A percentile compares a stretch with the other conserved stretches of the same genome.
These are phyloP conservation scores for Heliconius melpomene DNA, from an alignment of 1,140 invertebrate genomes.

Conservation along the genomic window DNA sequence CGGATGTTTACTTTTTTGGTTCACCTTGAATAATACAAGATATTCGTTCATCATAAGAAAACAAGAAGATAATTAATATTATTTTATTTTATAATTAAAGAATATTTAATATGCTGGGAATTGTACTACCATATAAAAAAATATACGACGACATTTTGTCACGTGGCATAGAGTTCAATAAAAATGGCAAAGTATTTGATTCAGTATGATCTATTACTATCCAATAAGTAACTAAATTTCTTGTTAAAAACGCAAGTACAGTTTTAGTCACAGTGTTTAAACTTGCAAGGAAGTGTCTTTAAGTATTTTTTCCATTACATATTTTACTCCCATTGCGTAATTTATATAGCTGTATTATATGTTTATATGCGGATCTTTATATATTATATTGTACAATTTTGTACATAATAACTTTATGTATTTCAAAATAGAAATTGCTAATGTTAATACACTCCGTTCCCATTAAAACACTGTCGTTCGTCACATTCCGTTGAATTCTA, in stretches of 20 bases:
- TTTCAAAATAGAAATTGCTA: no score
- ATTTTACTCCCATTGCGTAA: no score
- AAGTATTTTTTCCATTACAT: no score
- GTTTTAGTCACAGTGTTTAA: slow-evolving; percentile 13
- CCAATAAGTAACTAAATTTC: slow-evolving; percentile 9
- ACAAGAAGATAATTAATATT: not conserved
- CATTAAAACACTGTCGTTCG: no score
- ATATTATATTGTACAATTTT: no score
- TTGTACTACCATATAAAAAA: not conserved
- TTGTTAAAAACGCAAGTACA: not conserved
- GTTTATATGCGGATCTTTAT: no score
- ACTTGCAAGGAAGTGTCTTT: not conserved
- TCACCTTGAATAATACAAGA: not conserved
- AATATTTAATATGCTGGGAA: not conserved
- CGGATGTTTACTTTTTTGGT: not conserved
- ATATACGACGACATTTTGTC: not conserved
- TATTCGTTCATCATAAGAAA: not conserved
- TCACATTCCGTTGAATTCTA: no score
- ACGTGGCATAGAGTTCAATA: not conserved
- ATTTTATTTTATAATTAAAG: not conserved
- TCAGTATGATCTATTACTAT: slow-evolving; percentile 11
- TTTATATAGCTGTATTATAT: no score
- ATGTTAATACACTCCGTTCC: no score
- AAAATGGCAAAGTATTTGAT: slow-evolving; percentile 2
- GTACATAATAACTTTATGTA: no score